These are phyloP conservation scores for Cladorhizidae sp. DNA, from an alignment of 37 sponge, comb jelly and placozoan genomes.

Conservation along the genomic window DNA sequence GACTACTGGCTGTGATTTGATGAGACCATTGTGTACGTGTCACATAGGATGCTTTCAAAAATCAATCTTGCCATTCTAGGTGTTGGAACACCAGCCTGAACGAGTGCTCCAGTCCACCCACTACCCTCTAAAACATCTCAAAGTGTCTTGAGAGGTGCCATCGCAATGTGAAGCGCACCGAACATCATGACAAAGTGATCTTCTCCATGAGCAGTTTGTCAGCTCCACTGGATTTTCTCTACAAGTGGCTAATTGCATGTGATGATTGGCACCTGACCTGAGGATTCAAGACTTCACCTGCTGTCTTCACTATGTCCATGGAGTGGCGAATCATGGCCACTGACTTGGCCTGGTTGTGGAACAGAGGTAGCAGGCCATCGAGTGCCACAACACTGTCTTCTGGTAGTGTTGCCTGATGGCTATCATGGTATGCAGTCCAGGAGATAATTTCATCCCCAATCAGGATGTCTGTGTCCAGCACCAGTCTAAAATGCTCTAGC, in stretches of 20 bases:
- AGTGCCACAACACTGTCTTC: conserved; percentile 5
- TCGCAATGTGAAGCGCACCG: conserved; percentile 24
- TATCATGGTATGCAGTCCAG: conserved; percentile 47
- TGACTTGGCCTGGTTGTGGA: conserved; percentile 29
- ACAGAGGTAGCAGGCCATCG: neutral
- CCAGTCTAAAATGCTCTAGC: neutral
- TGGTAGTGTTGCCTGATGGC: conserved; percentile 2
- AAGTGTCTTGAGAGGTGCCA: conserved; percentile 39
- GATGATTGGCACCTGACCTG: conserved; percentile 45
- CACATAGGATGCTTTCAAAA: conserved; percentile 3
- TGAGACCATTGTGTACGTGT: conserved; percentile 13
- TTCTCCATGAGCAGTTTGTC: conserved; percentile 21
- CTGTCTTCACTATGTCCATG: conserved; percentile 42
- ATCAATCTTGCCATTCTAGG: conserved; percentile 6
- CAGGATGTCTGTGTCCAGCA: neutral
- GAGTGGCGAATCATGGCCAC: conserved; percentile 48
- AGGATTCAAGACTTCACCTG: conserved; percentile 42
- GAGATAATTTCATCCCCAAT: conserved; percentile 1
- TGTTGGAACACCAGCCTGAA: conserved; percentile 20
- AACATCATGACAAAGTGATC: conserved; percentile 43
- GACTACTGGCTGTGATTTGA: conserved; percentile 25
- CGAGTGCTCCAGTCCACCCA: conserved; percentile 54
- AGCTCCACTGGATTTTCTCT: conserved; percentile 41
- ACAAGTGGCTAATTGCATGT: conserved; percentile 38
- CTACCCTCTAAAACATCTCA: conserved; percentile 22